Evolutionary conservation across 2,797 vertebrate genomes (phyloP).

Genomic region (Trichosurus vulpecula): DNA sequence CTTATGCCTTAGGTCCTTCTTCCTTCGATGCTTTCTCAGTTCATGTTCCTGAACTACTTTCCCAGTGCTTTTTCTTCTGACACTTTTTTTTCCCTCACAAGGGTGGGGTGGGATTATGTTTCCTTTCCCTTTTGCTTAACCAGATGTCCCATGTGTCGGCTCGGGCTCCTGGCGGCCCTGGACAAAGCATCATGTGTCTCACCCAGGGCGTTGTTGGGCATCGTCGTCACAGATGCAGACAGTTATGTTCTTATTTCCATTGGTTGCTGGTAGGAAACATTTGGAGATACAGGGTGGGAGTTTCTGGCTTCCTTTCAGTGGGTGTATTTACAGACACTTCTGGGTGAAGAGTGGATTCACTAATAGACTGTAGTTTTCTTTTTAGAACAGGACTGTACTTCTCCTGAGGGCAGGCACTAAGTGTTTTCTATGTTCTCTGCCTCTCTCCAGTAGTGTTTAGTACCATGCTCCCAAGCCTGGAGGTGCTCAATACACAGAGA

Average conservation of each 20-base stretch:
- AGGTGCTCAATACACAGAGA: neutral
- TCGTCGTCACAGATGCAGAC: neutral
- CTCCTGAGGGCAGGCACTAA: neutral
- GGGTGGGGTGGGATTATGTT: neutral
- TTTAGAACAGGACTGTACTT: neutral
- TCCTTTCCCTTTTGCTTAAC: conserved; percentile 24
- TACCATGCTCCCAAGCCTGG: neutral
- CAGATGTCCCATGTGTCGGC: neutral
- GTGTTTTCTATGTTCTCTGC: neutral
- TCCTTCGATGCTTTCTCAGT: neutral
- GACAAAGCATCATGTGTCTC: neutral
- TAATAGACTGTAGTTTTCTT: neutral
- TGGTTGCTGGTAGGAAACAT: conserved; percentile 18
- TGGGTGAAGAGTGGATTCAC: neutral
- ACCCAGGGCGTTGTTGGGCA: neutral
- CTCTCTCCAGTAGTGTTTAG: neutral
- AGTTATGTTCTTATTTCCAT: conserved; percentile 3
- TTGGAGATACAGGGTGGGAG: neutral
- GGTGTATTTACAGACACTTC: neutral
- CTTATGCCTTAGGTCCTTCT: neutral
- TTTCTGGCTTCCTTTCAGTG: conserved; percentile 1
- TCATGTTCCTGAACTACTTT: neutral
- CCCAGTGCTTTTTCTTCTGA: neutral
- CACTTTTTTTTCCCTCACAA: neutral
- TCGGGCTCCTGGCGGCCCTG: neutral